Conservation (phyloP, 2,797 vertebrate genomes). For the Oreonectes daqikongensis region DNA sequence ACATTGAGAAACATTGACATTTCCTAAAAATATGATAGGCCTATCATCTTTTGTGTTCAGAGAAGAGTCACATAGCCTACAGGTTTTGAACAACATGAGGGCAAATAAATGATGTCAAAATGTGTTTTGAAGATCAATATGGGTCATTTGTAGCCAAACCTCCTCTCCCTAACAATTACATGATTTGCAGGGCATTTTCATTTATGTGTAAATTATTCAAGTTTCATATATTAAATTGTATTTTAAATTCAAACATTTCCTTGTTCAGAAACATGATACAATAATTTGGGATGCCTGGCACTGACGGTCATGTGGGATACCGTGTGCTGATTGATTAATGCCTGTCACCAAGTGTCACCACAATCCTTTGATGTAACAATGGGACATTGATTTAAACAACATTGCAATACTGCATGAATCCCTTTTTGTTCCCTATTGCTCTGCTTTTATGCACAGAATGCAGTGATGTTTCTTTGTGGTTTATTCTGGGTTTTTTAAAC, state of each 20-base stretch:
- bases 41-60: no score
- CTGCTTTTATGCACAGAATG: constrained; percentile 3
- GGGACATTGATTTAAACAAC: constrained; percentile 41
- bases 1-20: no score
- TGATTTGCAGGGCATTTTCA: background rate
- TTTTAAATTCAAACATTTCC: background rate
- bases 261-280: background rate
- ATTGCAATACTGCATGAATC: constrained; percentile 23
- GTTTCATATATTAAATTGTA: background rate
- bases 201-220: background rate
- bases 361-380: constrained; percentile 63
- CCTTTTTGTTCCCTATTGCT: constrained; percentile 21
- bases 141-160: background rate
- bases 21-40: no score
- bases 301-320: constrained; percentile 52
- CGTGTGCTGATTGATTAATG: constrained; percentile 55
- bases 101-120: no score
- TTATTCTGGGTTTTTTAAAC: background rate
- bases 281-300: constrained; percentile 4
- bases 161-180: background rate
- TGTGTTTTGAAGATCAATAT: no score
- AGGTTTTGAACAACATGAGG: no score
- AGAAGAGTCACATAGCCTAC: no score
- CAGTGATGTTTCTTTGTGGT: background rate
- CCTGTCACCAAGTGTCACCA: constrained; percentile 61